Base-by-base conservation (phyloP, 2,888 invertebrate species). In the Lamellibrachia columna region DNA sequence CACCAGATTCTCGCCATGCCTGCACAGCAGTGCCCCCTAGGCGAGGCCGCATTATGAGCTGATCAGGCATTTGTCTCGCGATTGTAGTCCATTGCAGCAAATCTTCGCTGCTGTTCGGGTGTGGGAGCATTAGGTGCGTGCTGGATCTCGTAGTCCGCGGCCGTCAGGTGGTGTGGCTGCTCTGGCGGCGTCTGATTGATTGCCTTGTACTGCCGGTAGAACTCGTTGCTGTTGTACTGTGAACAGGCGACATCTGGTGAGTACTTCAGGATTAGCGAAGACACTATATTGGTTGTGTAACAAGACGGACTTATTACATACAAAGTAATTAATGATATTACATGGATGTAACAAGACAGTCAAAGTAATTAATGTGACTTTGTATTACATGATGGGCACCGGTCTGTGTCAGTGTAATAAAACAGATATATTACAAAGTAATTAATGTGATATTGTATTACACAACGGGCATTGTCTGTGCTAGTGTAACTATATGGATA, bases 211-310 rank as follows among this genome's bases (percentile, higher is more conserved):
- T 94, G 94, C 40, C 94, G 93, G 92, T 94, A 94, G 92, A 94
- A 94, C 75, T 94, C 94, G 90, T 94, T 94, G 60, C 94, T 94
- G 92, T 94, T 94, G 93, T 94, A 94, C 94, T 94, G 94, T 75
- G 90, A 92, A 90, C 52, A 52, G 52, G 28, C 40, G 28, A 53
- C 90, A 92, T 40, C 91, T 28, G 52, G 52, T 75, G 75, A 75
- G 75, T 22, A 6, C n/a, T 75, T 75, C 75, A 75, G 6, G 22
- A 22, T 40, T 40, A 40, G 40, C 40, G 40, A 75, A 75, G 22
- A 75, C 22, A 75, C 75, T 22, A n/a, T 6, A 15, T 75, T 15
- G 22, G 75, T 75, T 58, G 75, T 11, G 75, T 75, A 75, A 75
- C 75, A 75, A 75, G 75, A 75, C 4, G 22, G 4, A 75, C 75